Evolutionary conservation across 2,113 vertebrate species (phyloP).

Genomic region (Mellivora capensis): DNA sequence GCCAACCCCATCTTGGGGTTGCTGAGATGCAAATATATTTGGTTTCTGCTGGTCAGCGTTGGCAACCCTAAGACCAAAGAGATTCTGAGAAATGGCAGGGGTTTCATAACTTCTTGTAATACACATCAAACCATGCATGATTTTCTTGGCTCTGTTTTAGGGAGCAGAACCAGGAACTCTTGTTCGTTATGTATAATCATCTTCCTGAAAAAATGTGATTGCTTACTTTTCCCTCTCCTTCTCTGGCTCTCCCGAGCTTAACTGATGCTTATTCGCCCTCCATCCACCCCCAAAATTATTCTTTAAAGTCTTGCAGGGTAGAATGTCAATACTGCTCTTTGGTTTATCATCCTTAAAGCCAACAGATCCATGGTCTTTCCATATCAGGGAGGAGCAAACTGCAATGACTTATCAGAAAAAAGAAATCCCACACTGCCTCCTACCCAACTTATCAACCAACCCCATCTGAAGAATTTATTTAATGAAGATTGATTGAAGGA

Average conservation of each 20-base stretch:
- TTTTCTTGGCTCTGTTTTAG: neutral
- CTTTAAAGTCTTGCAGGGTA: neutral
- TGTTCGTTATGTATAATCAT: fast-evolving
- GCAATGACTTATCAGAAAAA: neutral
- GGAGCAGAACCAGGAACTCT: neutral
- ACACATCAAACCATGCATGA: too few species aligned
- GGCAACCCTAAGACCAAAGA: neutral
- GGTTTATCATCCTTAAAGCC: neutral
- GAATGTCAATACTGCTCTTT: neutral
- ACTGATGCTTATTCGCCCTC: fast-evolving
- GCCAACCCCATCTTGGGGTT: too few species aligned
- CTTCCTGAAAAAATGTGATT: neutral
- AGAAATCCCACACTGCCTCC: fast-evolving
- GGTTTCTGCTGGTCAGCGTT: neutral
- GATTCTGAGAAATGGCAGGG: neutral
- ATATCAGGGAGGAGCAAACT: neutral
- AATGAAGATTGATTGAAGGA: neutral
- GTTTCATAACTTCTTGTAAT: neutral
- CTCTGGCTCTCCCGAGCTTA: neutral
- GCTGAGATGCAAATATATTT: neutral
- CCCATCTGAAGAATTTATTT: neutral
- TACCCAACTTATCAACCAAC: neutral
- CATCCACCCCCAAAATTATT: fast-evolving
- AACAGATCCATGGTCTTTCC: neutral
- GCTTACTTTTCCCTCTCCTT: too few species aligned